Base-by-base conservation (phyloP, 2,888 invertebrate species). In the Spodoptera picta region DNA sequence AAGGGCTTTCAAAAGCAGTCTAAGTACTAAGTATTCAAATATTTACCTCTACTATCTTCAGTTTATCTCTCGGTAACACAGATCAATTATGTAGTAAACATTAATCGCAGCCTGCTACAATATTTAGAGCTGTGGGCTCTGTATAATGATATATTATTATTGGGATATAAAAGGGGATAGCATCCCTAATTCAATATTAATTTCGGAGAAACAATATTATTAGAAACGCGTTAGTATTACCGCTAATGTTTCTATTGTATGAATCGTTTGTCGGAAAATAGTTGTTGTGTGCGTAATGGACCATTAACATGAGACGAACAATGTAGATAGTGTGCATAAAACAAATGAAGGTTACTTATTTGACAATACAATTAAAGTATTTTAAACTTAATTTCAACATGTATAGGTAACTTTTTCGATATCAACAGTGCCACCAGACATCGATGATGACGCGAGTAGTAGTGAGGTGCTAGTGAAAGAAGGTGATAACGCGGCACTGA, bases 391-490 rank as follows among this genome's bases (percentile, higher is more conserved):
- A 47, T 47, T 47, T 24, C 24, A 4, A 44, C 11, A 14, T 44
- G n/a, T 12, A 14, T 44, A n/a, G 27, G 4, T 5, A 24, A 56
- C n/a, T 14, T 56, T 41, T 14, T 27, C 2, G 24, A 4, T 19
- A 45, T 11, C 12, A 43, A 58, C 90, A 97, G 97, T 97, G 57
- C 97, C 97, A 50, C 97, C 97, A 1, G 97, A 97, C 84, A 97
- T 97, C 69, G 95, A 97, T 69, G 97, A 97, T 83, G 96, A 96
- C 66, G 96, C 96, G 14, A 97, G 97, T 61, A 97, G 97, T 79
- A 96, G 97, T 3, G 97, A 97, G 83, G 95, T 97, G 87, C 95
- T 96, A 10, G 97, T 97, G 14, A 96, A 96, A 70, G 98, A 98
- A 91, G 97, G 97, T 0, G 97, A 96, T 70, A 96, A 96, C 69